Evolutionary conservation across 2,888 invertebrate genomes (phyloP).

Genomic region (Rhogogaster chlorosoma): DNA sequence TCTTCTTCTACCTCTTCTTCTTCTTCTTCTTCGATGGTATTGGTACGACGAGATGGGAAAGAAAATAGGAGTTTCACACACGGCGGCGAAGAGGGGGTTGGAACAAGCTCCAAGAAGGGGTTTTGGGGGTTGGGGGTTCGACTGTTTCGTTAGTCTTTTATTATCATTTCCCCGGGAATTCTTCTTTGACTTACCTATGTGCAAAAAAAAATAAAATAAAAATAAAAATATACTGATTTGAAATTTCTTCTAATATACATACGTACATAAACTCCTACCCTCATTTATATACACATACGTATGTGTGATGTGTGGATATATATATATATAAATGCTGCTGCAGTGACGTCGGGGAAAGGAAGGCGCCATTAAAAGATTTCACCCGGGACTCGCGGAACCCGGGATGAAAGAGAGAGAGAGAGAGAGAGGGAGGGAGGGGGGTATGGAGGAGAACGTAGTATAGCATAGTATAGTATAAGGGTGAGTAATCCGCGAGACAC

Average conservation of each 20-base stretch:
- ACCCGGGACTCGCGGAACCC: slow-evolving; percentile 65
- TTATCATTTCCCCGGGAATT: slow-evolving; percentile 65
- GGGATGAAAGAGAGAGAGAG: not conserved
- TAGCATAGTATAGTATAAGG: slow-evolving; percentile 70
- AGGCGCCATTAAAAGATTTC: slow-evolving; percentile 77
- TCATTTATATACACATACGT: not conserved
- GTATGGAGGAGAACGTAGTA: not conserved
- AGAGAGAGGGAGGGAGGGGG: not conserved
- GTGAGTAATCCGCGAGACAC: slow-evolving; percentile 71
- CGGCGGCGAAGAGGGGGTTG: not conserved
- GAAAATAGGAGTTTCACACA: not conserved
- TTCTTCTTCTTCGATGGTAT: not conserved
- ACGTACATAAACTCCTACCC: no score
- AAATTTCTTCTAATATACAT: no score
- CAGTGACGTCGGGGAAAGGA: slow-evolving; percentile 55
- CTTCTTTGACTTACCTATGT: not conserved
- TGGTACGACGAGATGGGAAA: not conserved
- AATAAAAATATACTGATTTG: no score
- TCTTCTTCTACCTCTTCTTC: not conserved
- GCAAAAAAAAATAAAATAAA: no score
- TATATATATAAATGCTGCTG: not conserved
- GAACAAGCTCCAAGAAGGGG: slow-evolving; percentile 49
- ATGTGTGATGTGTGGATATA: not conserved
- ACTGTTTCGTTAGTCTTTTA: slow-evolving; percentile 71
- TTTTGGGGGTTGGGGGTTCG: slow-evolving; percentile 61